Evolutionary conservation across 1,140 invertebrate species (phyloP).

Genomic region (Ectropis grisescens): DNA sequence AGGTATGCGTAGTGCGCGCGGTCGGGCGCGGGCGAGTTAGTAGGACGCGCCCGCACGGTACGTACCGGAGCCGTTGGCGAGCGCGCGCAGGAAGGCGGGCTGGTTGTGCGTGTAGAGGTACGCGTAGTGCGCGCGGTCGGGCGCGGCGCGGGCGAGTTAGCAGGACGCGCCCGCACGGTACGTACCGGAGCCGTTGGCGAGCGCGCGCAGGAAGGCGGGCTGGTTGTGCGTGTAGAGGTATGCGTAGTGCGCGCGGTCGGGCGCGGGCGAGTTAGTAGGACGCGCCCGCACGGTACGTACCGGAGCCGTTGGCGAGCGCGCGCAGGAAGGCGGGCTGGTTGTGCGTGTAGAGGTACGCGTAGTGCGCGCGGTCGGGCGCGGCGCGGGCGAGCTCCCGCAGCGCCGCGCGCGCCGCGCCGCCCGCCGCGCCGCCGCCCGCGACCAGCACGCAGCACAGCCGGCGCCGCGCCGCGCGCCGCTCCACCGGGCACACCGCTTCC

Average conservation of each 20-base stretch:
- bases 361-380: conserved; percentile 84
- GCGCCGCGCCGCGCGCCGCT: conserved; percentile 84
- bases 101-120: conserved; percentile 91
- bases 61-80: conserved; percentile 73
- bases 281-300: conserved; percentile 21
- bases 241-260: conserved; percentile 83
- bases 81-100: conserved; percentile 82
- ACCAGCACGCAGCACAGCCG: conserved; percentile 91
- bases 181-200: conserved; percentile 74
- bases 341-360: conserved; percentile 90
- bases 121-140: conserved; percentile 85
- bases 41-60: no score
- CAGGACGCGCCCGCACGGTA: conserved; percentile 11
- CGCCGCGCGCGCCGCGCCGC: no score
- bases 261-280: conserved; percentile 73
- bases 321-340: conserved; percentile 86
- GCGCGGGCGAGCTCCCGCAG: no score
- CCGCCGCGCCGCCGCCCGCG: conserved; percentile 57
- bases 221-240: conserved; percentile 91
- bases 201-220: conserved; percentile 82
- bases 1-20: conserved; percentile 91
- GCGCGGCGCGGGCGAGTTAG: conserved; percentile 74
- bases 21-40: no score
- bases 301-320: conserved; percentile 75
- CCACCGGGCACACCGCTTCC: conserved; percentile 90